Base-by-base conservation (phyloP, 2,113 vertebrate genomes). In the Pseudopipra pipra region DNA sequence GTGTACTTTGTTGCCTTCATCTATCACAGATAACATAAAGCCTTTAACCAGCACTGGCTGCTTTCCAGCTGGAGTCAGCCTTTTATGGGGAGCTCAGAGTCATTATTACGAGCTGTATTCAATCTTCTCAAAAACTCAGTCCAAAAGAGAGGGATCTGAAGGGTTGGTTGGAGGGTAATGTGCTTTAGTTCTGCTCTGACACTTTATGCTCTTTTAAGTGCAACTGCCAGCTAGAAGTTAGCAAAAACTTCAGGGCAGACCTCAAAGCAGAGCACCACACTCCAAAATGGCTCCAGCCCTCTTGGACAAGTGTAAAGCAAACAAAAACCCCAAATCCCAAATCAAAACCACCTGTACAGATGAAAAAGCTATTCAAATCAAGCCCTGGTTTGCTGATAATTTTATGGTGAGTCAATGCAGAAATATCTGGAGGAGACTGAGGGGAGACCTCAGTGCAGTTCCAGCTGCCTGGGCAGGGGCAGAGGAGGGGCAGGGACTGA, bases 281-380 rank as follows among this genome's bases (percentile, higher is more conserved):
- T 78, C 35, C 17, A 30, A 68, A 89, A 65, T 14, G 25, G 33
- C 41, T 79, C 52, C 47, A 68, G 79, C n/a, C 18, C 9, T 65
- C 23, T 10, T 14, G 46, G 59, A 18, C 7, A 73, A 33, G 9
- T 3, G 18, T n/a, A 66, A 87, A 87, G 28, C 5, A 33, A 23
- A 46, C 33, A n/a, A 27, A 16, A n/a, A 9, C 7, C 35, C 23
- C 1, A 44, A 73, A 21, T 23, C 21, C 6, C 6, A 14, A 49
- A 5, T 5, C 15, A 11, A 56, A 33, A 1, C 3, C 31, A 73
- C 10, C 5, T 16, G 2, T 5, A 24, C 0, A 27, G 3, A 51
- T 23, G 8, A 72, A 61, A 74, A 47, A 51, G 14, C 10, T 30
- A 0, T 10, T 21, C 17, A 77, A 66, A 5, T 1, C 17, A 41